Evolutionary conservation across 2,113 vertebrate species (phyloP).

Genomic region (Athene cunicularia): DNA sequence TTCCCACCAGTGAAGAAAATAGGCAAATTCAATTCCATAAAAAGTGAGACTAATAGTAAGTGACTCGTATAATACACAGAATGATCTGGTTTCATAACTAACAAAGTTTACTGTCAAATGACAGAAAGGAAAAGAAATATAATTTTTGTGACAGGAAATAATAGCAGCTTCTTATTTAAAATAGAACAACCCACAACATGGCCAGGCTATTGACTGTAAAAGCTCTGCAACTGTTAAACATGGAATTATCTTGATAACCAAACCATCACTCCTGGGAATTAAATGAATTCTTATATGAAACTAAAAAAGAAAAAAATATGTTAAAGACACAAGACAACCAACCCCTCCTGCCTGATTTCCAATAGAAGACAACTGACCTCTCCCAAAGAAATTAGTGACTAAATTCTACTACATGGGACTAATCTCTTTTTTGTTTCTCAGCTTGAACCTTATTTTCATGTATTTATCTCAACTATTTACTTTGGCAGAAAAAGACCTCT

Average conservation of each 20-base stretch:
- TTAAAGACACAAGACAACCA: neutral
- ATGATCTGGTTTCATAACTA: constrained; percentile 38
- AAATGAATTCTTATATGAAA: neutral
- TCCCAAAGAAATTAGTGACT: neutral
- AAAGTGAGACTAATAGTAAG: constrained; percentile 56
- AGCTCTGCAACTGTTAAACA: neutral
- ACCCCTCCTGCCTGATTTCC: neutral
- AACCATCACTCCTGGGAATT: neutral
- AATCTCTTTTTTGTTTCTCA: neutral
- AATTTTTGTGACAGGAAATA: neutral
- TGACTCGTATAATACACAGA: constrained; percentile 50
- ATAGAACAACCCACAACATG: neutral
- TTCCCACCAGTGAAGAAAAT: constrained; percentile 38
- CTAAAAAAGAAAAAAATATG: neutral
- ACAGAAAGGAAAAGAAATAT: neutral
- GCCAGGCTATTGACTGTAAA: neutral
- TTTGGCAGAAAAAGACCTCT: neutral
- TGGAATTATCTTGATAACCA: neutral
- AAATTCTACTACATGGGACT: neutral
- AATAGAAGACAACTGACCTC: neutral
- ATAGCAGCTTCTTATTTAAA: neutral
- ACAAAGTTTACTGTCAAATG: constrained; percentile 45
- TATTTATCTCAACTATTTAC: neutral
- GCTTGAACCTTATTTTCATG: neutral
- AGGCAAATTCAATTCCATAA: constrained; percentile 58